A percentile compares a stretch with the other conserved stretches of the same genome.
These are phyloP conservation scores for Eilema griseolum DNA, from an alignment of 2,888 invertebrate species.

Conservation along the genomic window DNA sequence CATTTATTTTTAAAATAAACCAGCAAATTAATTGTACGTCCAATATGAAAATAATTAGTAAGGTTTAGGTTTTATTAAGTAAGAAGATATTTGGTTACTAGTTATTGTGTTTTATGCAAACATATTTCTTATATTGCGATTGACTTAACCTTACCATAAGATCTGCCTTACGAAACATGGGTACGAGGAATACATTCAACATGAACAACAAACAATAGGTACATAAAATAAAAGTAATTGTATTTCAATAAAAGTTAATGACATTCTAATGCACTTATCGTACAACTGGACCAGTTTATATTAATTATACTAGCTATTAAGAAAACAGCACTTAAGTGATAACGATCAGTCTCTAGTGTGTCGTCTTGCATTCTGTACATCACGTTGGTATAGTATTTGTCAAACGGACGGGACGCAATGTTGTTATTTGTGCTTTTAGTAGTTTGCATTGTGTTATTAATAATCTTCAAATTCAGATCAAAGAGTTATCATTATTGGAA, in stretches of 20 bases:
- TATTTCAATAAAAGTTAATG: neutral
- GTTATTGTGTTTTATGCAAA: too few relatives aligned
- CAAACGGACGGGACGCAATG: constrained; percentile 27
- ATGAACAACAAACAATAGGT: too few relatives aligned
- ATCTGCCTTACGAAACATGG: neutral
- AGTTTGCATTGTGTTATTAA: constrained; percentile 45
- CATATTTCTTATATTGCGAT: too few relatives aligned
- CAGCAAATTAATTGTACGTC: too few relatives aligned
- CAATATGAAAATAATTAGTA: neutral
- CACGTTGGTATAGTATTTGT: neutral
- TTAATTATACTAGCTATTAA: neutral
- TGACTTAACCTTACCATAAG: too few relatives aligned
- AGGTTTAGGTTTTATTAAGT: too few relatives aligned
- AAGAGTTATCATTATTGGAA: constrained; percentile 65
- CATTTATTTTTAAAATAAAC: too few relatives aligned
- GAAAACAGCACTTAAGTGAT: neutral
- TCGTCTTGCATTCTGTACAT: neutral
- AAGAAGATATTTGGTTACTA: neutral
- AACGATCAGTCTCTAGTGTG: neutral
- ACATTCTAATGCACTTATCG: neutral
- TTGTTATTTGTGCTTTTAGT: constrained; percentile 31
- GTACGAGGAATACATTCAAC: too few relatives aligned
- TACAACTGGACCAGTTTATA: neutral
- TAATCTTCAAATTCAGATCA: constrained; percentile 36
- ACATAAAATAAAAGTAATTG: too few relatives aligned